Percentiles rank a stretch among this genome's conserved stretches.
Evolutionary conservation across 2,113 vertebrate species (phyloP).

Genomic region (Albula goreensis): DNA sequence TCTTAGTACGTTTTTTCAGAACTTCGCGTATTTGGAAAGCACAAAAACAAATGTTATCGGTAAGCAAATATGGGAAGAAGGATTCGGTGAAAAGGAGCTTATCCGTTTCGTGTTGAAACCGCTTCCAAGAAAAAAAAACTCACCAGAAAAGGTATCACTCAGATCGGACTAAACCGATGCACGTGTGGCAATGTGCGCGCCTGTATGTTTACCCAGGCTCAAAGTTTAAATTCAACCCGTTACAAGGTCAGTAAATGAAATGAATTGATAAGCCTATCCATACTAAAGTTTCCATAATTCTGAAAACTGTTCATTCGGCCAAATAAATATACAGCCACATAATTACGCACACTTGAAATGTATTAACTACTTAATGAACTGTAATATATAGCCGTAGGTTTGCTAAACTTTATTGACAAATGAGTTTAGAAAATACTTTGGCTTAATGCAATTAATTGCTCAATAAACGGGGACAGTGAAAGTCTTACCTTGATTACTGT

Average conservation of each 20-base stretch:
- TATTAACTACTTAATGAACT: background rate
- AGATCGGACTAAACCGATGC: background rate
- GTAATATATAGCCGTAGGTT: background rate
- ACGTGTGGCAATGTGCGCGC: background rate
- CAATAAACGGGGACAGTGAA: background rate
- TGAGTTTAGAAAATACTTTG: background rate
- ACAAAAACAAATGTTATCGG: background rate
- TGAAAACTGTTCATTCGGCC: too few relatives aligned
- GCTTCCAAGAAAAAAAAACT: background rate
- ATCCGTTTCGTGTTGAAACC: background rate
- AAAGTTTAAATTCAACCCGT: background rate
- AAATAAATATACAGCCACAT: too few relatives aligned
- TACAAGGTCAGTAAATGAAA: background rate
- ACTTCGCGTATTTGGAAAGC: background rate
- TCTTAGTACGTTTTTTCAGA: background rate
- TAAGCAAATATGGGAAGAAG: background rate
- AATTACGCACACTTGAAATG: too few relatives aligned
- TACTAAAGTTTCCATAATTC: too few relatives aligned
- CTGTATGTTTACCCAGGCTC: background rate
- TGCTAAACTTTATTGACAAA: background rate
- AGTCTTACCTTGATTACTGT: slow-evolving; percentile 67
- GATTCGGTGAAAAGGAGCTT: background rate
- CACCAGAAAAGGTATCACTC: background rate
- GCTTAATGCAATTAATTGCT: background rate
- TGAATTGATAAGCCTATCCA: background rate